phyloP scores from a whole-genome alignment of 2,888 invertebrate genomes.

The Cephonodes hylas region DNA sequence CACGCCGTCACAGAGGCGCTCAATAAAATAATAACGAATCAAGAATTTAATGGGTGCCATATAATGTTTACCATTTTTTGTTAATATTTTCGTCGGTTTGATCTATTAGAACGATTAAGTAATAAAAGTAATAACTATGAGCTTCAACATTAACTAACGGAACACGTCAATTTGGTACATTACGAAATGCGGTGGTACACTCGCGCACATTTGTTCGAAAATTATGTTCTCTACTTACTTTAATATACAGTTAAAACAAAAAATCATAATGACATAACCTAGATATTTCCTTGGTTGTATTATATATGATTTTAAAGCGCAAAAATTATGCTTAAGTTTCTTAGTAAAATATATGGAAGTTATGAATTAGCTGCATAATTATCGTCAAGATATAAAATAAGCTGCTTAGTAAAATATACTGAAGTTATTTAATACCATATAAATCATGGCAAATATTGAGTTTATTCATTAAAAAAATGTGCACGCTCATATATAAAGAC shows the following conservation, averaged over 20 bases:
- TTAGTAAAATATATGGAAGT: too few relatives aligned
- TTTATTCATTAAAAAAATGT: too few relatives aligned
- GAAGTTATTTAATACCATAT: too few relatives aligned
- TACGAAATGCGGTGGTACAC: constrained; percentile 15
- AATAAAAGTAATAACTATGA: constrained; percentile 63
- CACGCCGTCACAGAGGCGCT: constrained; percentile 1
- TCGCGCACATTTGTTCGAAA: not conserved
- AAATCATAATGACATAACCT: not conserved
- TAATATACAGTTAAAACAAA: not conserved
- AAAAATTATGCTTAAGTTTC: too few relatives aligned
- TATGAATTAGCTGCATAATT: too few relatives aligned
- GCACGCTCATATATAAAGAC: too few relatives aligned
- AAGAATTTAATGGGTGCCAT: constrained; percentile 25
- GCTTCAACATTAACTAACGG: constrained; percentile 58
- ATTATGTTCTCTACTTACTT: not conserved
- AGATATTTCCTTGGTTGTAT: too few relatives aligned
- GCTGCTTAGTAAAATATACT: too few relatives aligned
- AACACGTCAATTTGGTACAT: constrained; percentile 56
- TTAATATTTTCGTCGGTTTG: constrained; percentile 43
- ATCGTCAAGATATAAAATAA: too few relatives aligned
- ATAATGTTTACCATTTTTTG: constrained; percentile 32
- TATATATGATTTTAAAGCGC: too few relatives aligned
- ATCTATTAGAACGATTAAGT: constrained; percentile 65
- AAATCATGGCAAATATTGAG: too few relatives aligned
- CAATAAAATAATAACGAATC: constrained; percentile 9